Evolutionary conservation across 2,797 vertebrate genomes (phyloP), one percentile per base, ranked within the genome.

Genomic region (Parambassis ranga): DNA sequence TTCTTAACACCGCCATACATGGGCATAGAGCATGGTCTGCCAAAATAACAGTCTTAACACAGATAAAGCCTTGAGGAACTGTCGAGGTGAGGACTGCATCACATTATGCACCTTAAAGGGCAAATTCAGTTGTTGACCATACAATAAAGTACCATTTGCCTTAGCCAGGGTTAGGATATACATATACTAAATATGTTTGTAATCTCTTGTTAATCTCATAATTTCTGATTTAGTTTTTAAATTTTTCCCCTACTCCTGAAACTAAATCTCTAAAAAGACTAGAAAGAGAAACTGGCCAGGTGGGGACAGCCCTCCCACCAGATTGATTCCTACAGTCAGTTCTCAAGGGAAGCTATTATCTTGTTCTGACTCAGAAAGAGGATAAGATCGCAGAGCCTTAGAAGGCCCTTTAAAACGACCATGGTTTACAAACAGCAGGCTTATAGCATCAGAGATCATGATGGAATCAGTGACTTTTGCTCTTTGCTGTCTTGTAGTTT

Each of bases 341-440:
- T 81, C 66, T 86, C 70, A 61, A 44, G 75, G 66, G 65, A 86
- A 69, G 78, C 77, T 77, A 80, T 88, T 88, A 86, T 84, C 82
- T 89, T 1, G 11, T 52, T 68, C 82, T 75, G 36, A 42, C 71
- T 86, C 26, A 6, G 33, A 71, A 78, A 81, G 71, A 77, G 64
- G 84, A 90, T 86, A 77, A 82, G 53, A 62, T 55, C 5, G 16
- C 37, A 38, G 69, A 85, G 73, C 39, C 60, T 82, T 18, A 32
- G 50, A 84, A 85, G 64, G 59, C 77, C 72, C 75, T 81, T 90
- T 88, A 89, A 89, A 84, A 73, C 68, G 2, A 44, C 58, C 71
- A 7, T 30, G 57, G 68, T 81, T 82, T 82, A 81, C 18, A 11
- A 60, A 65, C 37, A 51, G 43, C 28, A 51, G 53, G 77, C 67